Percentiles rank a stretch among this genome's conserved stretches.
Evolutionary conservation across 2,797 vertebrate species (phyloP).

Genomic region (Sphaeramia orbicularis): DNA sequence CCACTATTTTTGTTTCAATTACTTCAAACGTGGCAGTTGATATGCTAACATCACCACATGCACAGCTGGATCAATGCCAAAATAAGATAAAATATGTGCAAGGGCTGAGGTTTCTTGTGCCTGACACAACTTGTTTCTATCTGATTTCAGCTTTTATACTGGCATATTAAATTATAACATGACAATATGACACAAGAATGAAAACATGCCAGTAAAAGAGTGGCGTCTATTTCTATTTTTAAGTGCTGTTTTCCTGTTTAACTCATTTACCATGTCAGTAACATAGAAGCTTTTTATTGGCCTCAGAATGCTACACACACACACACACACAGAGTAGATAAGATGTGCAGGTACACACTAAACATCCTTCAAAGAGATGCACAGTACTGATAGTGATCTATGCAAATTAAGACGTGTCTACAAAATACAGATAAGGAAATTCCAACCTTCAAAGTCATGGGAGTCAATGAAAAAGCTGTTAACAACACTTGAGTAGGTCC

Average conservation of each 20-base stretch:
- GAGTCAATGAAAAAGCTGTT: constrained; percentile 62
- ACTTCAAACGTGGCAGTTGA: too few relatives aligned
- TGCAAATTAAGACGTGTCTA: constrained; percentile 63
- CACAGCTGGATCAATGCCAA: too few relatives aligned
- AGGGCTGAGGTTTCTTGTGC: too few relatives aligned
- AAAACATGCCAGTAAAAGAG: too few relatives aligned
- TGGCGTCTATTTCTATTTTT: not conserved
- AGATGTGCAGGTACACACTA: constrained; percentile 39
- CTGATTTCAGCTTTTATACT: too few relatives aligned
- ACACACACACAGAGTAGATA: constrained; percentile 26
- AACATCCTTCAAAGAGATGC: constrained; percentile 58
- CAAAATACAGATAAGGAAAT: constrained; percentile 68
- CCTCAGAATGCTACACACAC: constrained; percentile 18
- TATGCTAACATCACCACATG: too few relatives aligned
- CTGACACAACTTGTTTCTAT: too few relatives aligned
- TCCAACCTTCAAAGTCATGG: constrained; percentile 67
- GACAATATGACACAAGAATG: too few relatives aligned
- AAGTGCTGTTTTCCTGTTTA: not conserved
- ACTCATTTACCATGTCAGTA: constrained; percentile 15
- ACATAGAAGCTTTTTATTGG: constrained; percentile 36
- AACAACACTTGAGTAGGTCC: constrained; percentile 15
- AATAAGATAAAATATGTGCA: too few relatives aligned
- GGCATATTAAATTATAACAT: too few relatives aligned
- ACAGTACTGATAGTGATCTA: constrained; percentile 63
- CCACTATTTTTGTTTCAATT: too few relatives aligned